Base-by-base conservation (phyloP, 2,113 vertebrate species). In the Callionymus lyra region DNA sequence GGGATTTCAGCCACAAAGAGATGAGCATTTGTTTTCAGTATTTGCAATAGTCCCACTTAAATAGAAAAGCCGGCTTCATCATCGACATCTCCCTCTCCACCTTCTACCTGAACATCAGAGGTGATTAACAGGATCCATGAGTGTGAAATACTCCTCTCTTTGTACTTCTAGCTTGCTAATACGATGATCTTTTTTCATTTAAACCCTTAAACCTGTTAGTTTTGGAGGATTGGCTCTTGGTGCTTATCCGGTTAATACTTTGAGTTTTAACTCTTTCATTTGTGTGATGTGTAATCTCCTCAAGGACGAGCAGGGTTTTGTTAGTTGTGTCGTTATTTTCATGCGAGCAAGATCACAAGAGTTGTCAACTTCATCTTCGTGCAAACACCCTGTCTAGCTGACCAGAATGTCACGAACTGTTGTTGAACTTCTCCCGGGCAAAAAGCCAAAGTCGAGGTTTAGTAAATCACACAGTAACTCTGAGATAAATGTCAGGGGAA, bases 121-220 rank as follows among this genome's bases (percentile, higher is more conserved):
- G 61, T 82, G 72, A 74, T 78, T 75, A 77, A 72, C 53, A 39
- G 67, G 69, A 67, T 79, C 70, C 44, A 48, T 58, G 53, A 76
- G 41, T 53, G 63, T 73, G 74, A 76, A 76, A 78, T 64, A 55
- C 56, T 19, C 16, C 70, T 67, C 65, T 53, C 69, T 78, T 74
- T 75, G 64, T 76, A 61, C 18, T 50, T 62, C 55, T 65, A 65
- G 56, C 53, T 63, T 56, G 53, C 62, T 84, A 82, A 82, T 81
- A 53, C 58, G 71, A 82, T 85, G 81, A 84, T 70, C 69, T 70
- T 65, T 27, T 72, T 64, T 73, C 53, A 81, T 81, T 79, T 81
- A 73, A 74, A 76, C 62, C 72, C 60, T 68, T 81, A 82, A 84
- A 81, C 79, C 77, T 72, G 72, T 82, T 81, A 81, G 77, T 67